Evolutionary conservation across 2,113 vertebrate species (phyloP), one percentile per base, ranked within the genome.

Genomic region (Nycticebus coucang): DNA sequence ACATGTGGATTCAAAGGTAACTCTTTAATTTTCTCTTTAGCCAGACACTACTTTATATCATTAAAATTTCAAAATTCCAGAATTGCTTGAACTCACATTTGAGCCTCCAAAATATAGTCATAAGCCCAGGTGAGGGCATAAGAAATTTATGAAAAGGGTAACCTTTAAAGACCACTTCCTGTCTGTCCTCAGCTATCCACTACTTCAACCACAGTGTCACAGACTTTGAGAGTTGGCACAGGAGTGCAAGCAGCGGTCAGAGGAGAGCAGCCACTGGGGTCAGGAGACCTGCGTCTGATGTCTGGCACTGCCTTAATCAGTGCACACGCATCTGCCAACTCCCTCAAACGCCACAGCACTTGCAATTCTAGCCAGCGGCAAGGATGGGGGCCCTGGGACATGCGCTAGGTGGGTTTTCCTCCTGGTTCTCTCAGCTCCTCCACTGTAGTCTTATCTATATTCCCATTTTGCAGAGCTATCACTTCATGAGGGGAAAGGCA

Each of bases 21-120:
- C 24, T 89, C 75, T 91, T 91, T 53, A 37, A 82, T 71, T 74
- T 62, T 83, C 59, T 86, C 28, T 69, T 69, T 41, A 77, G n/a
- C 55, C 17, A 81, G 12, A 72, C 2, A 53, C 35, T 37, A 37
- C 19, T 81, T 92, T 53, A 1, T 9, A 41, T 37, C 28, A 21
- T 41, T 59, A 7, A 62, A 91, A 87, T 50, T 22, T 77, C 53
- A 50, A 59, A 87, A 82, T 74, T 83, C 69, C 88, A 91, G 50
- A 83, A 59, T 18, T 9, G 2, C 57, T 9, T 53, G 57, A 90
- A 90, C 33, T 80, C 66, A 81, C n/a, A 62, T 37, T 84, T 79
- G 35, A 91, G 26, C 77, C 79, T 68, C 30, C n/a, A 57, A 80
- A 91, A 69, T 28, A 55, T 19, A 91, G 69, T 55, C 53, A 37